These are phyloP conservation scores for Crocidura indochinensis DNA, from an alignment of 2,797 vertebrate species.

Conservation along the genomic window DNA sequence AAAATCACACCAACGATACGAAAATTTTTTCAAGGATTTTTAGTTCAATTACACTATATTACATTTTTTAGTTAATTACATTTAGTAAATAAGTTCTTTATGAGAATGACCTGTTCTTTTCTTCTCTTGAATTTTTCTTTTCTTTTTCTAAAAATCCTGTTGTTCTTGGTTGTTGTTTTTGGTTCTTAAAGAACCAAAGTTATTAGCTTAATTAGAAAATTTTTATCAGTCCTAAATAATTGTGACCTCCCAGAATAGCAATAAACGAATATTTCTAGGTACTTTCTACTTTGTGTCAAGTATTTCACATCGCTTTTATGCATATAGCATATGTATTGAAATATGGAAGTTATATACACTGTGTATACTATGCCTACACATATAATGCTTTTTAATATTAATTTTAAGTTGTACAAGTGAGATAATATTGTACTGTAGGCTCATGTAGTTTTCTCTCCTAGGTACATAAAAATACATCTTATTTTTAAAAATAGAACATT, in stretches of 20 bases:
- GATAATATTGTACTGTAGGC: neutral
- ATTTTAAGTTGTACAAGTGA: neutral
- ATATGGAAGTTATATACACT: neutral
- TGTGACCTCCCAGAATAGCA: neutral
- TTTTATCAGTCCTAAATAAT: neutral
- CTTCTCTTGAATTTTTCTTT: neutral
- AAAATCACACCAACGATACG: neutral
- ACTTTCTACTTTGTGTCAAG: slow-evolving; percentile 57
- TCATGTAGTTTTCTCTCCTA: neutral
- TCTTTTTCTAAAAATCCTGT: slow-evolving; percentile 21
- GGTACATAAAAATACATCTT: too few relatives aligned
- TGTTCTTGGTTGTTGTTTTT: too few relatives aligned
- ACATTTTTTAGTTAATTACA: too few relatives aligned
- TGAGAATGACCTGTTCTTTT: neutral
- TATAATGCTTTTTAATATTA: neutral
- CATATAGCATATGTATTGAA: slow-evolving; percentile 13
- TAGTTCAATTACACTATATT: too few relatives aligned
- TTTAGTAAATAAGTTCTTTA: neutral
- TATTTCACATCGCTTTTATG: neutral
- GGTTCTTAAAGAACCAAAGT: neutral
- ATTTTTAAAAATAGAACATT: too few relatives aligned
- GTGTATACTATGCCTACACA: neutral
- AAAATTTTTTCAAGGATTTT: too few relatives aligned
- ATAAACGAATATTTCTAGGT: neutral
- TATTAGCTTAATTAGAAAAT: slow-evolving; percentile 31